Percentiles rank a stretch among this genome's conserved stretches.
These are phyloP conservation scores for Rhagonycha lutea DNA, from an alignment of 2,888 invertebrate species.

Conservation along the genomic window DNA sequence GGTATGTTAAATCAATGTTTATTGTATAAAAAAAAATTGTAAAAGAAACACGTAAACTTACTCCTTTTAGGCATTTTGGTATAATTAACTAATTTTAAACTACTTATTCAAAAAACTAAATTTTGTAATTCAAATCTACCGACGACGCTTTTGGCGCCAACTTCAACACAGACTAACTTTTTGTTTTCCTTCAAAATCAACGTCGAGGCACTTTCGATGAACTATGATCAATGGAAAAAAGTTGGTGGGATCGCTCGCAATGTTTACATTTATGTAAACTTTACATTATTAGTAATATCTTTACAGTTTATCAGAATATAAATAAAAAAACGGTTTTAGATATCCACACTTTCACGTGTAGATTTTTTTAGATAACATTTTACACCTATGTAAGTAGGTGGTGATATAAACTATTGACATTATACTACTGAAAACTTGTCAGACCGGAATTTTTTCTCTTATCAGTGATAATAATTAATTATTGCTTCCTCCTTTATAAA, in stretches of 20 bases:
- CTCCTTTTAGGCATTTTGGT: neutral
- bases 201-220: neutral
- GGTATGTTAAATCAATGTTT: too few species aligned
- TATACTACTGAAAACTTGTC: neutral
- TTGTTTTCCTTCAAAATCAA: neutral
- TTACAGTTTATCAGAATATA: neutral
- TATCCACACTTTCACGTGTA: neutral
- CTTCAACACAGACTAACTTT: neutral
- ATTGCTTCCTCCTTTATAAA: neutral
- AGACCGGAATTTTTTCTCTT: neutral
- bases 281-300: neutral
- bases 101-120: neutral
- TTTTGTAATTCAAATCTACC: neutral
- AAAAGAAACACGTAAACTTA: neutral
- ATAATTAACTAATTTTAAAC: neutral
- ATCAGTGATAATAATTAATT: neutral
- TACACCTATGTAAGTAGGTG: neutral
- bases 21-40: too few species aligned
- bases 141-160: neutral
- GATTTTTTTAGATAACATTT: neutral
- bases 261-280: neutral
- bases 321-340: neutral
- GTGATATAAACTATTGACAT: neutral
- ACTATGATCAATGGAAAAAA: slow-evolving; percentile 1
- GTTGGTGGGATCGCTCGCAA: neutral